A percentile compares a stretch with the other conserved stretches of the same genome.
Conservation (phyloP, 2,113 vertebrate genomes). For the Callaeas wilsoni region DNA sequence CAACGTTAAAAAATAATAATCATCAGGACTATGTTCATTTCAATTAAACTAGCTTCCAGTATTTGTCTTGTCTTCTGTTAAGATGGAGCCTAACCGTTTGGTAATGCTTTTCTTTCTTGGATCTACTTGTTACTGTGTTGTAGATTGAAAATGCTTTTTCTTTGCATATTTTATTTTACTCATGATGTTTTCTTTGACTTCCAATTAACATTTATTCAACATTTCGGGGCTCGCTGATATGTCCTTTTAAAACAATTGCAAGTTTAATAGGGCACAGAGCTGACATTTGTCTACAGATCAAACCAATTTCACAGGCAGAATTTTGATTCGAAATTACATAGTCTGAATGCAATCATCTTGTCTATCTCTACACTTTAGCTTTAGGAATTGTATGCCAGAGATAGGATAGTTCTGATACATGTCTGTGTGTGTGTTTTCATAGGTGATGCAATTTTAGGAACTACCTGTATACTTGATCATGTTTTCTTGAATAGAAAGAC, state of each 20-base stretch:
- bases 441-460: not conserved
- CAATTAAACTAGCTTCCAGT: slow-evolving; percentile 6
- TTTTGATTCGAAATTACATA: not conserved
- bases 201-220: slow-evolving; percentile 57
- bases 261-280: not conserved
- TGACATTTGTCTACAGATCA: slow-evolving; percentile 43
- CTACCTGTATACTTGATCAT: not conserved
- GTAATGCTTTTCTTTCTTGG: not conserved
- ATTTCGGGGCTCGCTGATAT: not conserved
- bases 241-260: slow-evolving; percentile 43
- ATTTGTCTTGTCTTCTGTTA: not conserved
- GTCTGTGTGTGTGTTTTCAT: not conserved
- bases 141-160: not conserved
- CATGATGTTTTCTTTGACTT: slow-evolving; percentile 32
- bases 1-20: slow-evolving; percentile 48
- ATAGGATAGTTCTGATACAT: not conserved
- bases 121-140: not conserved
- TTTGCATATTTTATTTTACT: slow-evolving; percentile 21
- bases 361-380: not conserved
- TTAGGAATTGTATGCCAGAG: not conserved
- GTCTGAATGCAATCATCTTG: not conserved
- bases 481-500: not conserved
- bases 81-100: not conserved
- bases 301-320: slow-evolving; percentile 2
- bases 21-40: not conserved